Evolutionary conservation across 2,888 invertebrate species (phyloP).

Genomic region (Lumbricus terrestris): DNA sequence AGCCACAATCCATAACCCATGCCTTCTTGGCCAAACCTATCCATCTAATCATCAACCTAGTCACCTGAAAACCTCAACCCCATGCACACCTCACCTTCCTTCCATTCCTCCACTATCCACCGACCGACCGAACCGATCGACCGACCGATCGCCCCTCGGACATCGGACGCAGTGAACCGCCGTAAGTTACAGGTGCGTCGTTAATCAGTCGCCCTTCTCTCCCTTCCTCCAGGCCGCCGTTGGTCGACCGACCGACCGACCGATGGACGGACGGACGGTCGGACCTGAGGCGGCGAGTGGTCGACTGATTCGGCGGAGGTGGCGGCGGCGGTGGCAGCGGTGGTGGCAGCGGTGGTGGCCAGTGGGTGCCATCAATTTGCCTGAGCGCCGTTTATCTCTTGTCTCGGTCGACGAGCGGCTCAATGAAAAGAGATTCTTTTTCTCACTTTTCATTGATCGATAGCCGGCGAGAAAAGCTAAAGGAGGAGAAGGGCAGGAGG

Average conservation of each 20-base stretch:
- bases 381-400: neutral
- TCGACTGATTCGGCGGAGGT: no score
- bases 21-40: no score
- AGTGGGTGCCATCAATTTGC: neutral
- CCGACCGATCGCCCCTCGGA: neutral
- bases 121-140: neutral
- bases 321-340: no score
- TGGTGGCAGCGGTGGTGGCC: no score
- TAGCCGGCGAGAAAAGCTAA: neutral
- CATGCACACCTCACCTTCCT: neutral
- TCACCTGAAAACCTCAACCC: no score
- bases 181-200: neutral
- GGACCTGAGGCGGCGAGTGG: neutral
- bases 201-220: neutral
- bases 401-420: neutral
- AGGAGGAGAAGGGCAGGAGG: neutral
- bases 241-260: no score
- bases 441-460: conserved; percentile 3
- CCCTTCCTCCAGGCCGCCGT: no score
- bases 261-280: no score
- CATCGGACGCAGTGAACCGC: neutral
- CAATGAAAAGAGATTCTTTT: no score
- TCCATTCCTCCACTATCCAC: neutral
- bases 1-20: no score
- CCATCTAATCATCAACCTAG: no score